phyloP scores from a whole-genome alignment of 2,797 vertebrate genomes.

The Knipowitschia caucasica region DNA sequence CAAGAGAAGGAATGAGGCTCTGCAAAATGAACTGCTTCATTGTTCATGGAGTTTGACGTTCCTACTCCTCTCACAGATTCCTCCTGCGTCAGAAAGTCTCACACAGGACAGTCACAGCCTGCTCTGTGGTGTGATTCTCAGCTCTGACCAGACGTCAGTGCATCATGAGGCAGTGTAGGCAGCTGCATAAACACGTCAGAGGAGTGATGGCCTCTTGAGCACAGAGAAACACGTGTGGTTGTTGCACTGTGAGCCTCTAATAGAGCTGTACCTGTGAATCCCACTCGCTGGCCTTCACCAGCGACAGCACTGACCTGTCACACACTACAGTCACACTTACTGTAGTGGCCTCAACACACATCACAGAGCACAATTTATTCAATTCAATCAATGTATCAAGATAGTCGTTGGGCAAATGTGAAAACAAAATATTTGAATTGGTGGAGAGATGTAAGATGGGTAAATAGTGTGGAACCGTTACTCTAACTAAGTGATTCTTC shows the following conservation, averaged over 20 bases:
- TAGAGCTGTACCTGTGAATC: conserved; percentile 68
- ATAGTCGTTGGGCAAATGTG: background rate
- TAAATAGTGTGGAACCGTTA: too few species aligned
- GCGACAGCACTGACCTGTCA: conserved; percentile 41
- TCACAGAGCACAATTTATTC: background rate
- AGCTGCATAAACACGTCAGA: conserved; percentile 2
- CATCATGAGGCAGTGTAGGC: conserved; percentile 25
- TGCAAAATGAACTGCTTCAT: conserved; percentile 69
- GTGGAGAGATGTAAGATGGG: too few species aligned
- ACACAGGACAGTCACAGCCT: conserved; percentile 14
- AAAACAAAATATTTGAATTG: background rate
- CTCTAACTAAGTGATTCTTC: too few species aligned
- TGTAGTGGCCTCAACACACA: conserved; percentile 22
- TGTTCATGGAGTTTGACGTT: conserved; percentile 60
- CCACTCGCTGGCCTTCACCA: conserved; percentile 64
- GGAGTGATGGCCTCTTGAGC: conserved; percentile 13
- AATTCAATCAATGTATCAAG: background rate
- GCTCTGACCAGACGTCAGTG: conserved; percentile 23
- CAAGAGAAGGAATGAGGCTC: conserved; percentile 60
- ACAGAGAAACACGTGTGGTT: conserved; percentile 29
- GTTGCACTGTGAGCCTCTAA: conserved; percentile 53
- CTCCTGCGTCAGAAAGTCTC: conserved; percentile 68
- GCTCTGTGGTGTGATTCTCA: conserved; percentile 5
- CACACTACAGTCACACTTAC: conserved; percentile 22
- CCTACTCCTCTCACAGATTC: conserved; percentile 63